Percentiles rank a stretch among this genome's conserved stretches.
phyloP scores from a whole-genome alignment of 2,113 vertebrate species.

The Ciconia stormi region DNA sequence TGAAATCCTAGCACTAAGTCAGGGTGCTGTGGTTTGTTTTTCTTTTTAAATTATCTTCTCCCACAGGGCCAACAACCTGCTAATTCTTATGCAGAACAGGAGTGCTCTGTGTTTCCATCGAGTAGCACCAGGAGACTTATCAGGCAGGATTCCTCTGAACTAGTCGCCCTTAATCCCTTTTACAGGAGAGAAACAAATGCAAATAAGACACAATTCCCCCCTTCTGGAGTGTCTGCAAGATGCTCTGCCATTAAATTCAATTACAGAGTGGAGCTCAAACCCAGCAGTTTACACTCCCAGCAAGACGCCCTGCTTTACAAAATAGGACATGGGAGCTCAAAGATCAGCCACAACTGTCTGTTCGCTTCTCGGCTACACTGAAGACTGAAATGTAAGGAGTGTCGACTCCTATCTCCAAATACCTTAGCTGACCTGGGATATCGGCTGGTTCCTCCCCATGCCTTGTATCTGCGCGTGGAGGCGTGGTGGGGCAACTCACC shows the following conservation, averaged over 20 bases:
- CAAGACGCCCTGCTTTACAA: not conserved
- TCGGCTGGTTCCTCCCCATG: rapidly evolving
- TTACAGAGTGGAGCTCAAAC: not conserved
- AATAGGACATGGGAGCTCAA: not conserved
- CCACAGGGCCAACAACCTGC: not conserved
- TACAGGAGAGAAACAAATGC: slow-evolving; percentile 1
- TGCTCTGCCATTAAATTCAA: slow-evolving; percentile 6
- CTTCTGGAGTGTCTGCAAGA: not conserved
- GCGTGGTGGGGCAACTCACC: not conserved
- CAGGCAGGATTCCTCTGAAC: not conserved
- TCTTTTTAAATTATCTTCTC: not conserved
- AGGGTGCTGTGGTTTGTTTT: not conserved
- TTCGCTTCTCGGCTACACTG: not conserved
- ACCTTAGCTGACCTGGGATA: not conserved
- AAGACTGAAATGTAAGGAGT: not conserved
- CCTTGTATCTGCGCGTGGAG: rapidly evolving
- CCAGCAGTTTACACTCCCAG: not conserved
- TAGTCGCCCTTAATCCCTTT: not conserved
- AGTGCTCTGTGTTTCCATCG: not conserved
- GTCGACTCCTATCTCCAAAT: not conserved
- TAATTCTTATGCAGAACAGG: not conserved
- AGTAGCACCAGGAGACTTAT: not conserved
- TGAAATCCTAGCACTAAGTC: not conserved
- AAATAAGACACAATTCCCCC: slow-evolving; percentile 1
- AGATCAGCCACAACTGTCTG: not conserved